phyloP scores from a whole-genome alignment of 2,888 invertebrate genomes.

The Agrochola litura region DNA sequence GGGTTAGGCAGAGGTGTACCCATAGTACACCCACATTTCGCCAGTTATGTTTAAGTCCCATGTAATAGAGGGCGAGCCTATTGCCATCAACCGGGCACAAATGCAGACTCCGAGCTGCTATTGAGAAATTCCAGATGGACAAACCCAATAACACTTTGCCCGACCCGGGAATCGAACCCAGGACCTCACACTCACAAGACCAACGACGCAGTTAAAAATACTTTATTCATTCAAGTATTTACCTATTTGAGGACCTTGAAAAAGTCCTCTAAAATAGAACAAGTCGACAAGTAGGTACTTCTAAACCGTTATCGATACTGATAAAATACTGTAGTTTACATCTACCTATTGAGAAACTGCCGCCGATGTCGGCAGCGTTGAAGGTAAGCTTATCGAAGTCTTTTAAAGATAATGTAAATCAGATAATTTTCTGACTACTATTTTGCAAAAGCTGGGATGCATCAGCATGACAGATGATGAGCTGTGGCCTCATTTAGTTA shows the following conservation, averaged over 20 bases:
- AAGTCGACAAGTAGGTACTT: conserved; percentile 33
- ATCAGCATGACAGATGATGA: not conserved
- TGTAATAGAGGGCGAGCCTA: not conserved
- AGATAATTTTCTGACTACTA: conserved; percentile 14
- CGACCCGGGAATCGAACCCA: not conserved
- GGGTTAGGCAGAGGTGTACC: not conserved
- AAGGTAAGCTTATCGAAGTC: conserved; percentile 22
- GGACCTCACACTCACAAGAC: not conserved
- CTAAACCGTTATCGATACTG: conserved; percentile 39
- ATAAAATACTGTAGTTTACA: conserved; percentile 25
- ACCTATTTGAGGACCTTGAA: conserved; percentile 38
- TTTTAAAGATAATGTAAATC: conserved; percentile 40
- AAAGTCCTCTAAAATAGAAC: conserved; percentile 42
- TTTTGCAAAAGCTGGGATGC: conserved; percentile 21
- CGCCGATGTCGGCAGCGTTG: conserved; percentile 29
- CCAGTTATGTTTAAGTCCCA: not conserved
- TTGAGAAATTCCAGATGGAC: not conserved
- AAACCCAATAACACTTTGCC: not conserved
- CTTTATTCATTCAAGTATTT: not conserved
- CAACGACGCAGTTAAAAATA: not conserved
- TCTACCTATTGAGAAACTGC: conserved; percentile 48
- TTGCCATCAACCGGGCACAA: not conserved
- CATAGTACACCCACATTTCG: not conserved
- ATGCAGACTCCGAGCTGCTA: too few relatives aligned
- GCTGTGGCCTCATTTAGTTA: not conserved